Base-by-base conservation (phyloP, 2,113 vertebrate genomes). In the Anser cygnoides region DNA sequence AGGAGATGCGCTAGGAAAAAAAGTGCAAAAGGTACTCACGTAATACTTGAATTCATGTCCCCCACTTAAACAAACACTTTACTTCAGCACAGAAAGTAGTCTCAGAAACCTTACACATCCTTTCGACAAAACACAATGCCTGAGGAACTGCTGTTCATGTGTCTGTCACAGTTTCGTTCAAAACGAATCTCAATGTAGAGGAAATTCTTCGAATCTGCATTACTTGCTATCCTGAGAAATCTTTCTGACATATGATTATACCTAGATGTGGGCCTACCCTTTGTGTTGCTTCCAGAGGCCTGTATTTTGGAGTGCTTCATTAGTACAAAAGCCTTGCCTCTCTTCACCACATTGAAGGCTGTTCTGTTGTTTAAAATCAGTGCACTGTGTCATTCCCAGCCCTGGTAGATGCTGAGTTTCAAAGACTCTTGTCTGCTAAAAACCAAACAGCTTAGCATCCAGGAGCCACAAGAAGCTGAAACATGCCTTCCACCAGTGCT, bases 231-330 rank as follows among this genome's bases (percentile, higher is more conserved):
- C n/a, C 74, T 57, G 52, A 55, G 62, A 75, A 88, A 78, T 50
- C 61, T 18, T 78, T 43, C 54, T 66, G 33, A 41, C 71, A 25
- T 28, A 31, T 41, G 57, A n/a, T 61, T 57, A 10, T 2, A 70
- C 22, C 31, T 29, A 43, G 18, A 7, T 18, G 19, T 4, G 25
- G 8, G 15, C 23, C 58, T 67, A 26, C 55, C 31, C 26, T 63
- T 31, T 16, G 6, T 72, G 20, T 33, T 39, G 43, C n/a, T 15
- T 72, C 19, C 62, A 72, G 52, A 41, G 0, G 33, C 46, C 26
- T 0, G 0, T 29, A 37, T 49, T 79, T 71, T 37, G 35, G 50
- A 52, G 57, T 19, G 35, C 9, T 23, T 37, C 44, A 28, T 0
- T 46, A 29, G 39, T 39, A 74, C 44, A 66, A 43, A 14, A 3